Evolutionary conservation across 2,888 invertebrate species (phyloP).

Genomic region (Caenorhabditis wallacei): DNA sequence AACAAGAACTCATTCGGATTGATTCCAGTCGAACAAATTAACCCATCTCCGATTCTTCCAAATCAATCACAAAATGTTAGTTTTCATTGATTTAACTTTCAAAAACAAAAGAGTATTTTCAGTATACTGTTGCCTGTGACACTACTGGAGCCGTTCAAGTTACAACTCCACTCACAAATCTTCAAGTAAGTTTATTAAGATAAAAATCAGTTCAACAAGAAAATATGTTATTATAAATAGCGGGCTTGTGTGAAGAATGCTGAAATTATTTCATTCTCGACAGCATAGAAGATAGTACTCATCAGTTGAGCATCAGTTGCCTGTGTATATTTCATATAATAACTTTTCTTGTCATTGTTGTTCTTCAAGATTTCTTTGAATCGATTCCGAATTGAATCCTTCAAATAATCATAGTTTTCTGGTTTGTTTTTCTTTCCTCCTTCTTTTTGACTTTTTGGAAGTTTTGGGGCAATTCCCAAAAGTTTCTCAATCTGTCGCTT

Average conservation of each 20-base stretch:
- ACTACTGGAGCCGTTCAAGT: slow-evolving; percentile 94
- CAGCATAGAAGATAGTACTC: slow-evolving; percentile 78
- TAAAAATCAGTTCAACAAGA: slow-evolving; percentile 1
- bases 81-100: not conserved
- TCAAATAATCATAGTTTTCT: slow-evolving; percentile 64
- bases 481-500: slow-evolving; percentile 51
- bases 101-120: slow-evolving; percentile 5
- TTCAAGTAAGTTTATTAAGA: slow-evolving; percentile 87
- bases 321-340: slow-evolving; percentile 76
- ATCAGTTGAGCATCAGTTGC: slow-evolving; percentile 81
- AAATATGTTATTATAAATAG: slow-evolving; percentile 39
- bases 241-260: slow-evolving; percentile 58
- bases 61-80: slow-evolving; percentile 88
- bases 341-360: slow-evolving; percentile 66
- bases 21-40: slow-evolving; percentile 90
- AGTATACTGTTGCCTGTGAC: slow-evolving; percentile 88
- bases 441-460: slow-evolving; percentile 57
- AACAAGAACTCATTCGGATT: slow-evolving; percentile 97
- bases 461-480: slow-evolving; percentile 54
- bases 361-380: slow-evolving; percentile 69
- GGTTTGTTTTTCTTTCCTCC: slow-evolving; percentile 59
- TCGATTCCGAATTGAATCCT: slow-evolving; percentile 64
- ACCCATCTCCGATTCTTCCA: slow-evolving; percentile 89
- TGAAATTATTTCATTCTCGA: slow-evolving; percentile 75
- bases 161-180: slow-evolving; percentile 97